Evolutionary conservation across 2,888 invertebrate species (phyloP), one percentile per base, ranked within the genome.

Genomic region (Electrophaes corylata): DNA sequence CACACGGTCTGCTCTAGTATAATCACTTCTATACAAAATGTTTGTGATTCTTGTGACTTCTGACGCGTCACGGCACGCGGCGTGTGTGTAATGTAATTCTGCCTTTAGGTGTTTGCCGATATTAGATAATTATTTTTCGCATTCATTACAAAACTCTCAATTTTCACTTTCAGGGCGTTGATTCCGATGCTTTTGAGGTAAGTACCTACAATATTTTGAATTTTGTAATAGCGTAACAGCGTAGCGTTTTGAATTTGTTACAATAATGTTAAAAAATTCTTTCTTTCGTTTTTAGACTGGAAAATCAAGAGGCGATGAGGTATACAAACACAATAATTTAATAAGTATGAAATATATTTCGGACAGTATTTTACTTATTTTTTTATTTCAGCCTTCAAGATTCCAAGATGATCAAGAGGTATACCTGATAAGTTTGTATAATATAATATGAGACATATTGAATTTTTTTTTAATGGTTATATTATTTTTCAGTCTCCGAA

Each of bases 161-260:
- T 65, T 49, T 65, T 66, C 56, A 40, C 43, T 64, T 87, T 81
- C 76, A 91, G 91, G 87, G 81, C 26, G 69, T 84, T 16, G 90
- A 88, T 65, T 89, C 91, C 0, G 91, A 91, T 64, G 82, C 78
- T 0, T 91, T 84, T 71, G 83, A 82, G 84, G 91, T 89, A 77
- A 64, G 11, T 19, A n/a, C n/a, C n/a, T n/a, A 35, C 10, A 43
- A 5, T 12, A 1, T 41, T n/a, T 23, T 43, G 18, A 14, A 14
- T 14, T 52, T 48, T 16, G n/a, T 44, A n/a, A n/a, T n/a, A n/a
- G n/a, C n/a, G n/a, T n/a, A n/a, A n/a, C n/a, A n/a, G n/a, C n/a
- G n/a, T 3, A 11, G 2, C 4, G 4, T 19, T 49, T 18, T 12
- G 6, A 31, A 14, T 33, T 8, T 18, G 20, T 1, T 14, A 19